phyloP scores from a whole-genome alignment of 2,797 vertebrate genomes.

The Bucorvus abyssinicus region DNA sequence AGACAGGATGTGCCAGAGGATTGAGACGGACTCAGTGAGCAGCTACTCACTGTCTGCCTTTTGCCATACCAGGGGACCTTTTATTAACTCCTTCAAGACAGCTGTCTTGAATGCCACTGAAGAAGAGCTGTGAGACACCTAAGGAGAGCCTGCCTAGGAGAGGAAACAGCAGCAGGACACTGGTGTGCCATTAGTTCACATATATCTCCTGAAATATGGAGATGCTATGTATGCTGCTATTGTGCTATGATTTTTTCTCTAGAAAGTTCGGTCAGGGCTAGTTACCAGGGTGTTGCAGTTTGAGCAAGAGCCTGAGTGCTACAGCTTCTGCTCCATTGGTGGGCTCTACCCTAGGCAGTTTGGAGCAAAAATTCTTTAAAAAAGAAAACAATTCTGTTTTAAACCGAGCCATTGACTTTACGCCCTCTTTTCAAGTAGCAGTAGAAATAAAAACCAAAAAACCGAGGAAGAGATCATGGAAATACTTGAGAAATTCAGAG shows the following conservation, averaged over 20 bases:
- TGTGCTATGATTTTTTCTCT: not conserved
- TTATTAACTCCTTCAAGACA: slow-evolving; percentile 37
- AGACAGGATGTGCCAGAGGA: slow-evolving; percentile 42
- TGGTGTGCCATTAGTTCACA: not conserved
- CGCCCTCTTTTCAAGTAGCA: slow-evolving; percentile 12
- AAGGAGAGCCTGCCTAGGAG: not conserved
- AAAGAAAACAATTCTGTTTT: slow-evolving; percentile 28
- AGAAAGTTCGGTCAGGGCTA: not conserved
- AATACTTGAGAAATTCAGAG: slow-evolving; percentile 35
- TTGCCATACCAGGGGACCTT: not conserved
- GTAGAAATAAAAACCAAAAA: not conserved
- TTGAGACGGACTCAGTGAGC: not conserved
- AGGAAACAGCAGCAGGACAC: not conserved
- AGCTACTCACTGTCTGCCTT: not conserved
- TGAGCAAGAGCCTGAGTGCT: not conserved
- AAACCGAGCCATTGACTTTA: slow-evolving; percentile 13
- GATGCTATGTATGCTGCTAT: not conserved
- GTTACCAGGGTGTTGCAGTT: not conserved
- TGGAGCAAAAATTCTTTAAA: slow-evolving; percentile 20
- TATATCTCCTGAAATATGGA: not conserved
- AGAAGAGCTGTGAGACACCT: not conserved
- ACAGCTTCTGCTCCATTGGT: not conserved
- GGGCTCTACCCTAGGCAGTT: not conserved
- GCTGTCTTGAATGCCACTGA: not conserved
- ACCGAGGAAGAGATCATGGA: slow-evolving; percentile 4